Evolutionary conservation across 23 tunicate species (phyloP), one percentile per base, ranked within the genome.

Genomic region (Trididemnum nubilum): DNA sequence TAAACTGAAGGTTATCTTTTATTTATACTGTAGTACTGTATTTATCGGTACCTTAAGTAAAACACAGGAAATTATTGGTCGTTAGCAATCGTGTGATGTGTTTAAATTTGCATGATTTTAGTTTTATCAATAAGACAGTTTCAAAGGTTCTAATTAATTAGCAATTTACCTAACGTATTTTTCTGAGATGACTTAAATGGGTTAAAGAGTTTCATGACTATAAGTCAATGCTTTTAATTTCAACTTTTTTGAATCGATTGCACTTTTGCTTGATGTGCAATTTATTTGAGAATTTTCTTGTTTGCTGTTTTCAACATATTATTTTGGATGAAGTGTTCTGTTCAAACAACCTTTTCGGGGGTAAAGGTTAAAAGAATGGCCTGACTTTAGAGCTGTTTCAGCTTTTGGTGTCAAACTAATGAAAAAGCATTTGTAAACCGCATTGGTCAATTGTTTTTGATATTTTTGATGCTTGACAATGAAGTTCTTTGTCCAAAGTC

Each of bases 391-490:
- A 73, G 51, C 2, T 54, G 35, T 0, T 12, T 1, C 36, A 4
- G 19, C 81, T 83, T 81, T 36, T 83, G 71, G 51, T 73, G 61
- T 37, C 87, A 59, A 73, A 28, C 35, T 39, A 36, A 83, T 83
- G 87, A 83, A 73, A 81, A 73, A 35, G 3, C 35, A 73, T 83
- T 73, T 31, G 24, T 21, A 83, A 83, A 83, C 87, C 73, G n/a
- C 59, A 1, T 31, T 61, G 36, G 87, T 51, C 80, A 4, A 57
- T 59, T 73, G 64, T 33, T 73, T 83, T 73, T 54, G 87, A 83
- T 83, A 73, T 63, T 35, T 73, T 83, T 73, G 87, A 49, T 33
- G 73, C 33, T 57, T 24, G 87, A 83, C 81, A 70, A 29, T 31
- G 78, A 82, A 82, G 78, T 73, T 3, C 58, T 73, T 21, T 37